phyloP scores from a whole-genome alignment of 2,113 vertebrate genomes.

The Cygnus buccinator region DNA sequence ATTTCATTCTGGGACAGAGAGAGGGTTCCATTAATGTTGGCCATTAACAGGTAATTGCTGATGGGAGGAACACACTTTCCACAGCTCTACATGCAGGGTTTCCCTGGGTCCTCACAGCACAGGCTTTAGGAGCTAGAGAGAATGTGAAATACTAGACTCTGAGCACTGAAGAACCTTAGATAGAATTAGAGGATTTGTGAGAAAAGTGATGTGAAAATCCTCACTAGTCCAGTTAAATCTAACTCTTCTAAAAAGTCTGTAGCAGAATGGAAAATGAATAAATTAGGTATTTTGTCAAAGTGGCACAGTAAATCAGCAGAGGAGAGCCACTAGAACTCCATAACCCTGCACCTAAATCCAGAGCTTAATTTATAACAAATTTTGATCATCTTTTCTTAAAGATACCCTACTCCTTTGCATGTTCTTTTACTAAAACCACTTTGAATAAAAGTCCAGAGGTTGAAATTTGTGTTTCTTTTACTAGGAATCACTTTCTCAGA shows the following conservation, averaged over 20 bases:
- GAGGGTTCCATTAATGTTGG: not conserved
- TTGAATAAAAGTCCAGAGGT: not conserved
- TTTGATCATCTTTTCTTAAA: not conserved
- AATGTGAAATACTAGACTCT: not conserved
- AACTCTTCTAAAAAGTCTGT: not conserved
- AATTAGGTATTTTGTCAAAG: not conserved
- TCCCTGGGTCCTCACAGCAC: not conserved
- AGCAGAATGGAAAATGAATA: not conserved
- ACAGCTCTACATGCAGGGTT: not conserved
- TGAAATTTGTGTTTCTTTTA: not conserved
- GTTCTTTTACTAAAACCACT: not conserved
- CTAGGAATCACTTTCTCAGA: not conserved
- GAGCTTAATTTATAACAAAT: not conserved
- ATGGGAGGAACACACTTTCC: not conserved
- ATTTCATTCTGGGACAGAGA: not conserved
- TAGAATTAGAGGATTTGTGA: not conserved
- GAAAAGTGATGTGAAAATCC: not conserved
- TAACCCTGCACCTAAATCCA: not conserved
- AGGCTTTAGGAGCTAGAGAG: not conserved
- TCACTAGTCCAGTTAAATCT: not conserved
- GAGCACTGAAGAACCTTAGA: not conserved
- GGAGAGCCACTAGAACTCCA: not conserved
- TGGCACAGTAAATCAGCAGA: not conserved
- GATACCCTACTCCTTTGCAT: not conserved
- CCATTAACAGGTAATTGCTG: not conserved